Base-by-base conservation (phyloP, 2,888 invertebrate species). In the Agrotis clavis region DNA sequence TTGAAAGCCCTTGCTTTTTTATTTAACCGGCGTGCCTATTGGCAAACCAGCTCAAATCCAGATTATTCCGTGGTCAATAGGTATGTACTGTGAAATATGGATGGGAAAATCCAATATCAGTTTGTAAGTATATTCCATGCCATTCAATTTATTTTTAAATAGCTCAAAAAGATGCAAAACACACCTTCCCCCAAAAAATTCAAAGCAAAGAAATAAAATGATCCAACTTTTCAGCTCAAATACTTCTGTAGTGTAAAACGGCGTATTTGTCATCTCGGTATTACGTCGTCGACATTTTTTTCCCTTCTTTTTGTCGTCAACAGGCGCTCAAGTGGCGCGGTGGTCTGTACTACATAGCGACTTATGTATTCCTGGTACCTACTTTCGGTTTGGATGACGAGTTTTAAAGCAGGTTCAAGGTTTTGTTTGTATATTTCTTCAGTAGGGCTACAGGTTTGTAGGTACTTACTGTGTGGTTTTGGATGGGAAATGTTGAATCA, bases 311-410 rank as follows among this genome's bases (percentile, higher is more conserved):
- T 84, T 79, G 75, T 81, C 79, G 83, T 87, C 85, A 85, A 88
- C 87, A 77, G 81, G 76, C 83, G 83, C 84, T 82, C 71, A 85
- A 86, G 80, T 82, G 83, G 85, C 77, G 82, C 82, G 73, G 82
- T 77, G 74, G 75, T 77, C 74, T 74, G 64, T 82, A 78, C 71
- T 80, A 68, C 54, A 67, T 83, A 77, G 54, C 51, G 68, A 83
- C 83, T 85, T 84, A 85, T 82, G 83, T 88, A 86, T 84, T 82
- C 71, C 67, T 81, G 65, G 80, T 84, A 75, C n/a, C n/a, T n/a
- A n/a, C 82, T 68, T 80, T 83, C 71, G 59, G 67, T 56, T 41
- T 41, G 9, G 9, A 41, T 60, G 63, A 56, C 59, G 57, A 25
- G 35, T 59, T 71, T 66, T 63, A 56, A 80, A 79, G 60, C 19